These are phyloP conservation scores for Drosophila tripunctata DNA, from an alignment of 2,888 invertebrate genomes.

Conservation along the genomic window DNA sequence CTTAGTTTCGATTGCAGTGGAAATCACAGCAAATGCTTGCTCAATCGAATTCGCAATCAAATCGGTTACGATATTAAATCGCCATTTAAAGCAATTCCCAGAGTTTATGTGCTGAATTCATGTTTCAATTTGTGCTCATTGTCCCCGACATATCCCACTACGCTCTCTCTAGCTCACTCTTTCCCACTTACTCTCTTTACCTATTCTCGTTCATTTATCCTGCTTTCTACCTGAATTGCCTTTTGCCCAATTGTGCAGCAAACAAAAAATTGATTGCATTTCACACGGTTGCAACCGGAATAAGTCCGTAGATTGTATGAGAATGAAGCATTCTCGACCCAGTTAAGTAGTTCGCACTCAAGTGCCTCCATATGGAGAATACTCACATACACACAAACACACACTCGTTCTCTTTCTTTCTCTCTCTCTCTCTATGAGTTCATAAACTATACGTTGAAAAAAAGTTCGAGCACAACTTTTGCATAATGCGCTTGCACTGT, in stretches of 20 bases:
- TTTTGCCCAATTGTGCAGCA: constrained; percentile 72
- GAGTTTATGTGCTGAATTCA: constrained; percentile 30
- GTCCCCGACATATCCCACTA: background rate
- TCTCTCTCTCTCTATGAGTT: constrained; percentile 1
- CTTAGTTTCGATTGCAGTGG: background rate
- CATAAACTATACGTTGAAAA: constrained; percentile 15
- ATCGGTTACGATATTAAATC: constrained; percentile 21
- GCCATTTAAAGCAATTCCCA: constrained; percentile 25
- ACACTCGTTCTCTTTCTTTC: background rate
- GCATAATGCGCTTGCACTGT: constrained; percentile 68
- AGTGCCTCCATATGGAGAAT: constrained; percentile 42
- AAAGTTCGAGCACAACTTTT: constrained; percentile 56
- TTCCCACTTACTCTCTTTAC: background rate
- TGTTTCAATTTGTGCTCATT: constrained; percentile 33
- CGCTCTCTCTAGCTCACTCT: background rate
- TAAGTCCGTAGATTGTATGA: constrained; percentile 3
- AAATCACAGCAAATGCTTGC: background rate
- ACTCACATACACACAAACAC: background rate
- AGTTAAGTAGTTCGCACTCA: constrained; percentile 57
- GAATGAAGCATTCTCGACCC: constrained; percentile 47
- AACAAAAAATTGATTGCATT: constrained; percentile 73
- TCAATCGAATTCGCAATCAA: background rate
- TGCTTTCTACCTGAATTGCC: constrained; percentile 49
- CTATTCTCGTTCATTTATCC: constrained; percentile 11
- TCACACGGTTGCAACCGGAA: constrained; percentile 62